Percentiles rank a stretch among this genome's conserved stretches.
Conservation (phyloP, 2,113 vertebrate genomes). For the Falco punctatus region DNA sequence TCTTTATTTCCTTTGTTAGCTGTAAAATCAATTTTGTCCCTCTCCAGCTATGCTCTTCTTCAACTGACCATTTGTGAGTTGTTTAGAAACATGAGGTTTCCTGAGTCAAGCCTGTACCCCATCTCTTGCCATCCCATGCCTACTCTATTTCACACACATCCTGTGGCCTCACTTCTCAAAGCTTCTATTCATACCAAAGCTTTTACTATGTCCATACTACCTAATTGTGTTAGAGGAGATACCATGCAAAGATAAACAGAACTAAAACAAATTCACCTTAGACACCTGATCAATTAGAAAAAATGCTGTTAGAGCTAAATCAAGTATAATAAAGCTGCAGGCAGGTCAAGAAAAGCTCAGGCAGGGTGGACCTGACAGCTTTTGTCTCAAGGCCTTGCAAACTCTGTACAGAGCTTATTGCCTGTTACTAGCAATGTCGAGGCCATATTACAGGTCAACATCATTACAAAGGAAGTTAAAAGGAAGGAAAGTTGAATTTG, state of each 20-base stretch:
- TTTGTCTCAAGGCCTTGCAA: not conserved
- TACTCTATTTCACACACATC: no score
- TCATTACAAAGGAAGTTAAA: not conserved
- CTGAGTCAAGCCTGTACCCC: not conserved
- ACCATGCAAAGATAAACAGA: not conserved
- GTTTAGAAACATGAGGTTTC: not conserved
- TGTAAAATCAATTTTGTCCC: not conserved
- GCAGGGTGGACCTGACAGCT: not conserved
- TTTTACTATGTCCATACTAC: not conserved
- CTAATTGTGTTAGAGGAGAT: not conserved
- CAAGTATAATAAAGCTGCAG: not conserved
- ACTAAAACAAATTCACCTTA: not conserved
- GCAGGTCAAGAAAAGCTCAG: not conserved
- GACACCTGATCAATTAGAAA: not conserved
- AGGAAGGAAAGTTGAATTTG: not conserved
- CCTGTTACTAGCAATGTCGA: not conserved
- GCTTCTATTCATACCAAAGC: not conserved
- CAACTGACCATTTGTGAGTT: not conserved
- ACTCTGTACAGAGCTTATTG: not conserved
- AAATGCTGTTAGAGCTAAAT: not conserved
- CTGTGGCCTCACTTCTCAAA: not conserved
- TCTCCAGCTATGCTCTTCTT: not conserved
- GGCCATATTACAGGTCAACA: rapidly evolving
- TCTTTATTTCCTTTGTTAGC: not conserved
- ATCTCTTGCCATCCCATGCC: not conserved